Evolutionary conservation across 1,140 invertebrate species (phyloP).

Genomic region (Drosophila littoralis): DNA sequence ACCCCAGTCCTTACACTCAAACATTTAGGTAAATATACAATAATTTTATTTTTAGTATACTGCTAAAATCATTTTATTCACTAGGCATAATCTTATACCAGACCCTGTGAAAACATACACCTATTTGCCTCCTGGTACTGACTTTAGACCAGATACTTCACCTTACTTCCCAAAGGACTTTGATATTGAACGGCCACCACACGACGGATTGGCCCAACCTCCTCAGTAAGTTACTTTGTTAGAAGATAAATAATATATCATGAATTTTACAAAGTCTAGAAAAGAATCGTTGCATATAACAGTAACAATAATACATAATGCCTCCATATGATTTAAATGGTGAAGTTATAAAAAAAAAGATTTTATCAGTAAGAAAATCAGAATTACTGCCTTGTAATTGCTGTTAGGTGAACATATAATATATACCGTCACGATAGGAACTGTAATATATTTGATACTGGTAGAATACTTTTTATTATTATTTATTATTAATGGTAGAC

Average conservation of each 20-base stretch:
- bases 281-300: too few species aligned
- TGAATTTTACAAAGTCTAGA: too few species aligned
- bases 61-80: neutral
- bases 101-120: constrained; percentile 92
- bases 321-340: too few species aligned
- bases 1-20: constrained; percentile 94
- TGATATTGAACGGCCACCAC: constrained; percentile 93
- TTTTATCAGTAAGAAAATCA: too few species aligned
- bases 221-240: constrained; percentile 85
- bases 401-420: too few species aligned
- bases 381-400: too few species aligned
- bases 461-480: too few species aligned
- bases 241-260: neutral
- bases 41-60: neutral
- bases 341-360: too few species aligned
- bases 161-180: constrained; percentile 96
- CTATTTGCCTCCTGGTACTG: constrained; percentile 91
- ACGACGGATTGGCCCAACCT: constrained; percentile 92
- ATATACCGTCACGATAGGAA: too few species aligned
- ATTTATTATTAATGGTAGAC: too few species aligned
- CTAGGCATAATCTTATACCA: constrained; percentile 90
- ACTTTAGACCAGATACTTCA: constrained; percentile 94
- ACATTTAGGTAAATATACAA: constrained; percentile 86
- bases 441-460: too few species aligned
- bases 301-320: too few species aligned